phyloP scores from a whole-genome alignment of 2,888 invertebrate species.

The Coenonympha arcania region DNA sequence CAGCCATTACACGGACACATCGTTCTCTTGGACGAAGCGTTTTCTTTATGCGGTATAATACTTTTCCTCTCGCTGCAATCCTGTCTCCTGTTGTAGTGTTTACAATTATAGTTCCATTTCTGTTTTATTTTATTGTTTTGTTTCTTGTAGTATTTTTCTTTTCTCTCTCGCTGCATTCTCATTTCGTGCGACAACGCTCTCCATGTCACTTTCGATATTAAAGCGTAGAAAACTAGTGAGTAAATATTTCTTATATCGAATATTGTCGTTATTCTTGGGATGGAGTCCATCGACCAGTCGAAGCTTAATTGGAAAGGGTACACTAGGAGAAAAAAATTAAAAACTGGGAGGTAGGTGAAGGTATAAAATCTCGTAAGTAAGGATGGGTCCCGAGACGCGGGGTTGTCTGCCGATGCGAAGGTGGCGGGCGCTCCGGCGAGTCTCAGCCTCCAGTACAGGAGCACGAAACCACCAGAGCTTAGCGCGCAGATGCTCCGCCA shows the following conservation, averaged over 20 bases:
- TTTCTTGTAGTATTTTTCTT: constrained; percentile 58
- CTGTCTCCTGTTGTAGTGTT: constrained; percentile 56
- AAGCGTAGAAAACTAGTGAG: constrained; percentile 82
- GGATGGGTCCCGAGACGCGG: constrained; percentile 90
- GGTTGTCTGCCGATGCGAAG: constrained; percentile 96
- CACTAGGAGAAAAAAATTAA: constrained; percentile 89
- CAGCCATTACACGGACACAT: constrained; percentile 78
- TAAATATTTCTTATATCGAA: constrained; percentile 86
- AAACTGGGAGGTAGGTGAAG: constrained; percentile 91
- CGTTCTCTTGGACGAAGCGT: constrained; percentile 52
- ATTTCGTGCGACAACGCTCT: constrained; percentile 54
- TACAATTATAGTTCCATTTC: constrained; percentile 63
- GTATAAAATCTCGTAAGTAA: constrained; percentile 88
- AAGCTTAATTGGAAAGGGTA: constrained; percentile 93
- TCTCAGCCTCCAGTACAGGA: constrained; percentile 84
- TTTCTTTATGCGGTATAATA: constrained; percentile 55
- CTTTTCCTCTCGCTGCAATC: constrained; percentile 61
- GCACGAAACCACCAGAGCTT: constrained; percentile 77
- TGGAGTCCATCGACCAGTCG: constrained; percentile 99
- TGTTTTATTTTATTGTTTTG: constrained; percentile 60
- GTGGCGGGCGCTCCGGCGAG: constrained; percentile 83
- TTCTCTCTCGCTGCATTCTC: constrained; percentile 55
- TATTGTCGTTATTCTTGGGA: constrained; percentile 86
- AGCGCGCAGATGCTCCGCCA: constrained; percentile 81
- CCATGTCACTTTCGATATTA: constrained; percentile 62